Evolutionary conservation across 2,888 invertebrate species (phyloP).

Genomic region (Phragmatobia fuliginosa): DNA sequence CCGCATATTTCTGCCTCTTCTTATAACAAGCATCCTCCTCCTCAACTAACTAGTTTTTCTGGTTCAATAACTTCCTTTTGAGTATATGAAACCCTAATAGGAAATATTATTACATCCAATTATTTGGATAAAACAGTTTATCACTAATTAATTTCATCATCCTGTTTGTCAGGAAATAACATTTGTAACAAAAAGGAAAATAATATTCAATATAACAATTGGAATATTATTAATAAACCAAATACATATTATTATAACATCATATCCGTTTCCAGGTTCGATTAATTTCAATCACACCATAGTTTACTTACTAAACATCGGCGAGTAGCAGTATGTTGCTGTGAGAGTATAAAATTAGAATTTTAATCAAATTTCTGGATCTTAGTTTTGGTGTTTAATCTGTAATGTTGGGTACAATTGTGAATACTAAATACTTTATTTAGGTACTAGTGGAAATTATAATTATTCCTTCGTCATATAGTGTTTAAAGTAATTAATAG

Average conservation of each 20-base stretch:
- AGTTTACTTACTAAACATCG: slow-evolving; percentile 43
- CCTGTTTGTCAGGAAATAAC: background rate
- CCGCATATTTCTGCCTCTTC: too few relatives aligned
- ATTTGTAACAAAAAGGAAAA: background rate
- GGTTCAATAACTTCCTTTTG: too few relatives aligned
- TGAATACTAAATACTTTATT: too few relatives aligned
- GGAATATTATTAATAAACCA: slow-evolving; percentile 6
- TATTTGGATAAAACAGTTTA: background rate
- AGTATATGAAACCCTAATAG: too few relatives aligned
- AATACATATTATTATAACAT: slow-evolving; percentile 13
- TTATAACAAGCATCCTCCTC: too few relatives aligned
- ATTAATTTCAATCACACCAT: slow-evolving; percentile 25
- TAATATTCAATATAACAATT: slow-evolving; percentile 3
- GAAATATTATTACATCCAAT: too few relatives aligned
- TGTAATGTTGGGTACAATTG: too few relatives aligned
- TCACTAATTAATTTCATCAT: background rate
- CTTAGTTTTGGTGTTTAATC: too few relatives aligned
- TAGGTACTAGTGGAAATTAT: too few relatives aligned
- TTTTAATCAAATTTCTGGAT: background rate
- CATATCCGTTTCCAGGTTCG: slow-evolving; percentile 24
- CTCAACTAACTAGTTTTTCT: too few relatives aligned
- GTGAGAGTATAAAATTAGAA: background rate
- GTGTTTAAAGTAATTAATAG: too few relatives aligned
- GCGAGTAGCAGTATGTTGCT: slow-evolving; percentile 21
- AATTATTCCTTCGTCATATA: too few relatives aligned